These are phyloP conservation scores for Bedellia somnulentella DNA, from an alignment of 2,888 invertebrate genomes.

Conservation along the genomic window DNA sequence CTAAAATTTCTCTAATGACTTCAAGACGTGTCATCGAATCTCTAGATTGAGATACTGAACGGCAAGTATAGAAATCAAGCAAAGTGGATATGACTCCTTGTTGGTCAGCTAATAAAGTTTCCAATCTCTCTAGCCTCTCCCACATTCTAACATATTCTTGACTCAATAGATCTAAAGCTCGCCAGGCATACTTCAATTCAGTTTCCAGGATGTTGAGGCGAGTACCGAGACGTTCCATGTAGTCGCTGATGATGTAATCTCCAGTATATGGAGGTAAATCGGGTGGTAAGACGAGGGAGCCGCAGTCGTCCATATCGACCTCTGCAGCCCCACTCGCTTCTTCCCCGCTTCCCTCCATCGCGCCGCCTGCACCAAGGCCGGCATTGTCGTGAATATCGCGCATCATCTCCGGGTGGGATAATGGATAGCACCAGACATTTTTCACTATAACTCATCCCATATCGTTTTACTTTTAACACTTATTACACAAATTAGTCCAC, in stretches of 20 bases:
- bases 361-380: conserved; percentile 49
- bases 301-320: conserved; percentile 56
- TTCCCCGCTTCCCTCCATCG: conserved; percentile 58
- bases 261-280: conserved; percentile 58
- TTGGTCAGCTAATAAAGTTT: conserved; percentile 84
- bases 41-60: conserved; percentile 45
- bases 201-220: conserved; percentile 86
- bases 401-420: conserved; percentile 54
- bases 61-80: conserved; percentile 74
- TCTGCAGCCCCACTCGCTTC: conserved; percentile 57
- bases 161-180: conserved; percentile 85
- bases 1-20: conserved; percentile 67
- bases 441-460: conserved; percentile 60
- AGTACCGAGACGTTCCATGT: conserved; percentile 88
- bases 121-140: conserved; percentile 86
- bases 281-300: conserved; percentile 57
- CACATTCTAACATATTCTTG: conserved; percentile 94
- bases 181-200: conserved; percentile 90
- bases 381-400: conserved; percentile 57
- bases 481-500: conserved; percentile 32
- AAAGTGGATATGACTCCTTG: conserved; percentile 88
- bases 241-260: conserved; percentile 84
- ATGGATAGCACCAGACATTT: conserved; percentile 46
- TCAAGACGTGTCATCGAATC: conserved; percentile 58
- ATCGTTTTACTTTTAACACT: conserved; percentile 50